Percentiles rank a stretch among this genome's conserved stretches.
Conservation (phyloP, 1,140 invertebrate species). For the Plodia interpunctella region DNA sequence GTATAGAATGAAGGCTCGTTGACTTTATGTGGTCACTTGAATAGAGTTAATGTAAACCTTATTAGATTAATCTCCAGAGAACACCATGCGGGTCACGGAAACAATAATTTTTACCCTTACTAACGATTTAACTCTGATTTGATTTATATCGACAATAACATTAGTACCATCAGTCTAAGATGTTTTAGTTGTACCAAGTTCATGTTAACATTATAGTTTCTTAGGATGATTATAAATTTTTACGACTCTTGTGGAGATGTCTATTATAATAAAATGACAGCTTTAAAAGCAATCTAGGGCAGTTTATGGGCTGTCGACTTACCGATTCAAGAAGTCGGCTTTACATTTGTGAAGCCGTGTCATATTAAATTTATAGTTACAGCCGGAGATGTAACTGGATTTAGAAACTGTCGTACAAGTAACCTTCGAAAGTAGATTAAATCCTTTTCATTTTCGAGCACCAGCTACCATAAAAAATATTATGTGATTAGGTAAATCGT, state of each 20-base stretch:
- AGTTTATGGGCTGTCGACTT: constrained; percentile 10
- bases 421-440: too few relatives aligned
- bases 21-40: too few relatives aligned
- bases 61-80: constrained; percentile 22
- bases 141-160: constrained; percentile 50
- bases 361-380: not conserved
- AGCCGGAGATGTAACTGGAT: not conserved
- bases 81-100: constrained; percentile 57
- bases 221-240: not conserved
- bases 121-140: constrained; percentile 21
- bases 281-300: constrained; percentile 4
- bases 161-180: constrained; percentile 13
- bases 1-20: too few relatives aligned
- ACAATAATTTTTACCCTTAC: constrained; percentile 50
- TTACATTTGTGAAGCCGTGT: constrained; percentile 4
- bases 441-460: too few relatives aligned
- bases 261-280: constrained; percentile 7
- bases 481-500: too few relatives aligned
- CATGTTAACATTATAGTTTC: constrained; percentile 17
- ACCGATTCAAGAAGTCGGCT: not conserved
- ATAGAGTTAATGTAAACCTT: not conserved
- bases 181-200: constrained; percentile 8
- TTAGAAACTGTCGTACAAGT: too few relatives aligned
- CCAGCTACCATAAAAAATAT: too few relatives aligned
- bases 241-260: not conserved